A percentile compares a stretch with the other conserved stretches of the same genome.
Conservation (phyloP, 2,113 vertebrate species). For the Chloropsis hardwickii region DNA sequence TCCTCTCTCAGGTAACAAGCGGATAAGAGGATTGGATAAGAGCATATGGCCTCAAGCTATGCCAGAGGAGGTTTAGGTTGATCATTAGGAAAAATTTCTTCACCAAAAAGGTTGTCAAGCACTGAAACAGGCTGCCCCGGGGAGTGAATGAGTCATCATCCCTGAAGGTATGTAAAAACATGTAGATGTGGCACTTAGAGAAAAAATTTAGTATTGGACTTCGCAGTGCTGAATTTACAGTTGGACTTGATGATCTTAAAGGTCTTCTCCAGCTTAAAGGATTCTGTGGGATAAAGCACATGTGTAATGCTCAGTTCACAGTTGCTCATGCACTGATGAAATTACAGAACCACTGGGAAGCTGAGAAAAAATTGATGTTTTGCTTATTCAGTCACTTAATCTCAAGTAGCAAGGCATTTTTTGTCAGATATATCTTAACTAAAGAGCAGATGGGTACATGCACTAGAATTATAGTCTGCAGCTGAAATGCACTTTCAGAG, state of each 20-base stretch:
- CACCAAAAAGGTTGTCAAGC: not conserved
- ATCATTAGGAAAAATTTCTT: not conserved
- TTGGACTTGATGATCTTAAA: not conserved
- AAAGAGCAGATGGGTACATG: not conserved
- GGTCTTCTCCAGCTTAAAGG: not conserved
- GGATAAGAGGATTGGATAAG: not conserved
- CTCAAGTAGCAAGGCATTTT: not conserved
- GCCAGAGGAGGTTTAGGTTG: not conserved
- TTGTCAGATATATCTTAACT: not conserved
- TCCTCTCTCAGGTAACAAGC: not conserved
- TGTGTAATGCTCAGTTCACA: fast-evolving
- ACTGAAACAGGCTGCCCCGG: not conserved
- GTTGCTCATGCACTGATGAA: not conserved
- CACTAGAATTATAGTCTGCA: not conserved
- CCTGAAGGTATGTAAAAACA: not conserved
- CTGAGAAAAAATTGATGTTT: not conserved
- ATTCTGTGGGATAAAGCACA: not conserved
- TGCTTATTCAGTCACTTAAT: not conserved
- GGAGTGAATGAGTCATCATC: not conserved
- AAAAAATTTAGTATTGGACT: not conserved
- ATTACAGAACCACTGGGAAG: not conserved
- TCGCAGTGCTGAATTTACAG: not conserved
- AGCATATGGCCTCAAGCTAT: not conserved
- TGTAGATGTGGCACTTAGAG: not conserved
- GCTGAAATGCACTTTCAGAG: not conserved